These are phyloP conservation scores for Cardiocondyla obscurior DNA, from an alignment of 1,140 invertebrate genomes.

Conservation along the genomic window DNA sequence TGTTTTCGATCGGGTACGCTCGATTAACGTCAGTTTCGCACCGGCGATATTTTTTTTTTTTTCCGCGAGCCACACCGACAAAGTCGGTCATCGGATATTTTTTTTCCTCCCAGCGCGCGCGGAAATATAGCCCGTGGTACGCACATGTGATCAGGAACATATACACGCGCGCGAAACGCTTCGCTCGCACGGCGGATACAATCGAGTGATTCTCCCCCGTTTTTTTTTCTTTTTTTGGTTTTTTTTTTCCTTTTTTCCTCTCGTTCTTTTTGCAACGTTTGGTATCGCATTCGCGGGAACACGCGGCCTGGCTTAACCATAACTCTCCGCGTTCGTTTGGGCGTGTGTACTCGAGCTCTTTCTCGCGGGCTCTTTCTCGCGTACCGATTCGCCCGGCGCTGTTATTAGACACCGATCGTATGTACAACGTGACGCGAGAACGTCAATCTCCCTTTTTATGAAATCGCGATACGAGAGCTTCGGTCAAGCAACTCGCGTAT, in stretches of 20 bases:
- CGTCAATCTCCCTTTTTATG: not conserved
- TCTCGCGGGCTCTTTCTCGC: not conserved
- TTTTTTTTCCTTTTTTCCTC: not conserved
- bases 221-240: too few relatives aligned
- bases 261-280: not conserved
- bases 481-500: not conserved
- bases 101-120: not conserved
- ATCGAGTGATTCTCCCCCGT: conserved; percentile 3
- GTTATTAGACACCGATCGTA: conserved; percentile 35
- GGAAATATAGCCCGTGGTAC: not conserved
- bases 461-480: conserved; percentile 12
- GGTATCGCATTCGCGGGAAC: conserved; percentile 1
- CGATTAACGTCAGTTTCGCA: conserved; percentile 23
- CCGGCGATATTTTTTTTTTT: conserved; percentile 43
- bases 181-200: not conserved
- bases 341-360: not conserved
- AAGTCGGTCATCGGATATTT: conserved; percentile 27
- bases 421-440: not conserved
- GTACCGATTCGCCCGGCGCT: not conserved
- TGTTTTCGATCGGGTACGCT: conserved; percentile 33
- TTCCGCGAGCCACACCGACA: not conserved
- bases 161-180: not conserved
- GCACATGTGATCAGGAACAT: not conserved
- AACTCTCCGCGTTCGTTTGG: not conserved
- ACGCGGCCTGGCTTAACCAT: not conserved